These are phyloP conservation scores for Zaprionus taronus DNA, from an alignment of 1,140 invertebrate genomes.

Conservation along the genomic window DNA sequence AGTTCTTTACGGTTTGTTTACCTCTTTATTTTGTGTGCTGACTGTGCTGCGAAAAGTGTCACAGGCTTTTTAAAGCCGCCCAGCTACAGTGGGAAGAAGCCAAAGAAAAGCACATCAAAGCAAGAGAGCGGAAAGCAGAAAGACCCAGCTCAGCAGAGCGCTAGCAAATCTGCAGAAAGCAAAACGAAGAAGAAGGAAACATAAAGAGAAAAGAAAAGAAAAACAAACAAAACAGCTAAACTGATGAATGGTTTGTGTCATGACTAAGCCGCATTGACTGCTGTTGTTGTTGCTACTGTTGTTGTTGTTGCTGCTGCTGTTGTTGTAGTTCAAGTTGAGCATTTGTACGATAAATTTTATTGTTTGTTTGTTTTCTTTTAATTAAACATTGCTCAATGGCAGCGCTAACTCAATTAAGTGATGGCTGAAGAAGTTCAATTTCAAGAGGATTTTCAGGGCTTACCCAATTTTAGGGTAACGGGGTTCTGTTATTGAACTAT, in stretches of 20 bases:
- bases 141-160: conserved; percentile 6
- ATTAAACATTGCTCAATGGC: conserved; percentile 35
- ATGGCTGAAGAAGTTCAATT: background rate
- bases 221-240: background rate
- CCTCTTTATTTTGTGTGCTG: conserved; percentile 30
- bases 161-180: conserved; percentile 21
- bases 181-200: conserved; percentile 25
- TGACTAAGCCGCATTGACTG: conserved; percentile 6
- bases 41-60: conserved; percentile 48
- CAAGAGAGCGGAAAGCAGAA: conserved; percentile 22
- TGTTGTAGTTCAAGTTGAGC: conserved; percentile 6
- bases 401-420: conserved; percentile 39
- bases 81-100: conserved; percentile 51
- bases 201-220: conserved; percentile 1
- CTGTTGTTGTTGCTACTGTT: conserved; percentile 8
- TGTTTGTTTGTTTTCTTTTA: conserved; percentile 46
- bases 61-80: conserved; percentile 40
- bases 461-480: conserved; percentile 22
- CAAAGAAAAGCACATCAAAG: conserved; percentile 66
- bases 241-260: conserved; percentile 25
- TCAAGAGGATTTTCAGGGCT: background rate
- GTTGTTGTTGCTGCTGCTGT: background rate
- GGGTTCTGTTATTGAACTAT: no score
- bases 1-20: conserved; percentile 7
- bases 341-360: background rate